Conservation (phyloP, 2,888 invertebrate species). For the Troglohyphantes excavatus region DNA sequence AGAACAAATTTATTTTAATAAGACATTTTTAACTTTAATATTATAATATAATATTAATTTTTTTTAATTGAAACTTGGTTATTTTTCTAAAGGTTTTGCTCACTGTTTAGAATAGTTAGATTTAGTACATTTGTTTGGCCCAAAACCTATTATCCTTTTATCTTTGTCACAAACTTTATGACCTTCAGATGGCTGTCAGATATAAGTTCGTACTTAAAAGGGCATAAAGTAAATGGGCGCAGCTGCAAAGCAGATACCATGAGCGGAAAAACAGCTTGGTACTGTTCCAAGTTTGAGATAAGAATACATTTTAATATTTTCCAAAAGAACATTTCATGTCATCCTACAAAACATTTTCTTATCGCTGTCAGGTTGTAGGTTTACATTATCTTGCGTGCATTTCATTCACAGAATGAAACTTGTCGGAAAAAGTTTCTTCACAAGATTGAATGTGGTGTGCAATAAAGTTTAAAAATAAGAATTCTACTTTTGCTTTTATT, state of each 20-base stretch:
- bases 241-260: background rate
- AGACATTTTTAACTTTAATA: too few species aligned
- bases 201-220: conserved; percentile 27
- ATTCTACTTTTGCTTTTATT: background rate
- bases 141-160: background rate
- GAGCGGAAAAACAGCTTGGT: conserved; percentile 21
- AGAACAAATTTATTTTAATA: too few species aligned
- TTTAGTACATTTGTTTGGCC: background rate
- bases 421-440: background rate
- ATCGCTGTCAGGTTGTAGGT: conserved; percentile 20
- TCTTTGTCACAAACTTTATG: background rate
- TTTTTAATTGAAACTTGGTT: too few species aligned
- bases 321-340: background rate
- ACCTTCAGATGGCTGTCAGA: background rate
- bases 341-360: conserved; percentile 35
- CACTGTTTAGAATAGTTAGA: background rate
- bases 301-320: conserved; percentile 48
- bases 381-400: conserved; percentile 35
- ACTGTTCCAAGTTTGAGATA: conserved; percentile 32
- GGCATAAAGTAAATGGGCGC: conserved; percentile 28
- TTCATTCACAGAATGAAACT: background rate
- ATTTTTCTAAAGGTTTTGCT: too few species aligned
- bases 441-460: background rate
- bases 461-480: conserved; percentile 1
- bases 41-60: too few species aligned